These are phyloP conservation scores for Corythaixoides concolor DNA, from an alignment of 2,113 vertebrate genomes.

Conservation along the genomic window DNA sequence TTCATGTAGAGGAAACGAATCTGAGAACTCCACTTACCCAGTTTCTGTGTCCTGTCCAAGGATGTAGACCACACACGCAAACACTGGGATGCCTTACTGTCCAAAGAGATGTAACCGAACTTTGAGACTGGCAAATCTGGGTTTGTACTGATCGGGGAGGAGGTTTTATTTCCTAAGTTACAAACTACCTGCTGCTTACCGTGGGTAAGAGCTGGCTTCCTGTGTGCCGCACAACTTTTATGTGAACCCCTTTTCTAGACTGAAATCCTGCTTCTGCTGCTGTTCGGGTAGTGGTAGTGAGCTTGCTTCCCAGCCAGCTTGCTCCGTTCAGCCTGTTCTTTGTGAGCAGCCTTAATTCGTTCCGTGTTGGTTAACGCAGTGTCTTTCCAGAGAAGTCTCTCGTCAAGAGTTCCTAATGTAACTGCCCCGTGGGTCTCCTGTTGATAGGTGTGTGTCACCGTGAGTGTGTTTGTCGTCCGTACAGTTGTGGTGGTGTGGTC, in stretches of 20 bases:
- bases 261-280: neutral
- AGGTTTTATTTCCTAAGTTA: neutral
- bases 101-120: neutral
- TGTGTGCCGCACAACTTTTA: constrained; percentile 38
- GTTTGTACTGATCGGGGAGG: neutral
- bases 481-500: neutral
- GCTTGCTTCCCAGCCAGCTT: constrained; percentile 7
- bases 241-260: constrained; percentile 45
- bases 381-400: neutral
- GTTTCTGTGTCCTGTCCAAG: neutral
- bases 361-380: neutral
- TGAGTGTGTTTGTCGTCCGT: neutral
- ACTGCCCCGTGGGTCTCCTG: neutral
- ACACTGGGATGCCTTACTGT: neutral
- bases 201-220: neutral
- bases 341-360: constrained; percentile 6
- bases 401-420: neutral
- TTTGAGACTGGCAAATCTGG: neutral
- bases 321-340: neutral
- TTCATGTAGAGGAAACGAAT: neutral
- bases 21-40: neutral
- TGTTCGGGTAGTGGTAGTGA: neutral
- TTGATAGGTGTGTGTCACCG: neutral
- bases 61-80: neutral
- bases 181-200: neutral